Evolutionary conservation across 1,140 invertebrate genomes (phyloP).

Genomic region (Oppia nitens): DNA sequence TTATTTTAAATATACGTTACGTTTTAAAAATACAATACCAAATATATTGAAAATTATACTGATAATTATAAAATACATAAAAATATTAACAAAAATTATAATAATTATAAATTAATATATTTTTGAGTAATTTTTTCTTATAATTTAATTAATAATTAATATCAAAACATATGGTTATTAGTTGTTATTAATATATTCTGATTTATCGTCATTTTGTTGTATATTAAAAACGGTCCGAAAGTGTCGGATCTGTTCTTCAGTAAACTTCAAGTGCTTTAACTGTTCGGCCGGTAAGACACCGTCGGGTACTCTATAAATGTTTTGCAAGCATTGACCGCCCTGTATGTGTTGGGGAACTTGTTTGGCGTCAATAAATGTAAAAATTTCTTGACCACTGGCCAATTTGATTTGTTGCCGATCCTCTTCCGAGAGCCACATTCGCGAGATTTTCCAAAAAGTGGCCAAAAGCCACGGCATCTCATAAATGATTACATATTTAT

Average conservation of each 20-base stretch:
- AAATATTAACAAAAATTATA: no score
- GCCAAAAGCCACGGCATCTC: constrained; percentile 13
- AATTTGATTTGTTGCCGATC: neutral
- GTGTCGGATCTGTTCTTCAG: neutral
- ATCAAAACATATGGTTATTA: no score
- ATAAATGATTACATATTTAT: constrained; percentile 11
- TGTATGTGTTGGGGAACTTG: neutral
- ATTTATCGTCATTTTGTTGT: no score
- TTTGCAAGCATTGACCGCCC: neutral
- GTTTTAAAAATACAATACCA: no score
- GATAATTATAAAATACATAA: no score
- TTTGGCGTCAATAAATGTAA: neutral
- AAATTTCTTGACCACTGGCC: constrained; percentile 1
- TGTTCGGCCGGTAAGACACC: neutral
- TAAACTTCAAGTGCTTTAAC: neutral
- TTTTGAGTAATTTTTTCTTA: no score
- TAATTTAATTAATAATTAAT: no score
- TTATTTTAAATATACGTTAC: no score
- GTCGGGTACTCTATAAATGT: neutral
- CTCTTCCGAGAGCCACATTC: constrained; percentile 5
- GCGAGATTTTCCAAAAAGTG: neutral
- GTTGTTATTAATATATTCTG: no score
- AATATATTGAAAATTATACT: no score
- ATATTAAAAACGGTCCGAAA: neutral
- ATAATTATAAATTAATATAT: no score